Conservation (phyloP, 2,888 invertebrate species). For the Lepas anatifera region DNA sequence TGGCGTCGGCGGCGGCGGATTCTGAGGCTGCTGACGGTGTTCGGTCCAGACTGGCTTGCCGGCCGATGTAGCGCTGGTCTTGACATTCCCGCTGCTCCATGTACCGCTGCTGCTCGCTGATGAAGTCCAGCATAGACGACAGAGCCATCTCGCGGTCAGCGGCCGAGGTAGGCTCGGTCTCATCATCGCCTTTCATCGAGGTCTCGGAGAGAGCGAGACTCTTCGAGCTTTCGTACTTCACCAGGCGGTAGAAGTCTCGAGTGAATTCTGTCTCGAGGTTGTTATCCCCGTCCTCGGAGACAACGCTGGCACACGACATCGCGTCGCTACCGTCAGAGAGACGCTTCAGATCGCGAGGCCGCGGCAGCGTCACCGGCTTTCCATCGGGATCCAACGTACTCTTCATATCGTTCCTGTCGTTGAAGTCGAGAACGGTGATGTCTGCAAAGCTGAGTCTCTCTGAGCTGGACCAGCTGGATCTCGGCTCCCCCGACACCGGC, state of each 20-base stretch:
- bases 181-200: conserved; percentile 37
- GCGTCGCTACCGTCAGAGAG: conserved; percentile 23
- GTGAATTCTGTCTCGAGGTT: conserved; percentile 47
- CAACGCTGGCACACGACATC: conserved; percentile 19
- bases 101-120: conserved; percentile 63
- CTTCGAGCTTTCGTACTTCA: conserved; percentile 67
- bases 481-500: conserved; percentile 21
- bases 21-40: no score
- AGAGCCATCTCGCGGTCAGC: conserved; percentile 40
- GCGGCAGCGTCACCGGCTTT: conserved; percentile 35
- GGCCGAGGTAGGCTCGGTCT: conserved; percentile 15
- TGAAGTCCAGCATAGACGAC: conserved; percentile 59
- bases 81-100: conserved; percentile 47
- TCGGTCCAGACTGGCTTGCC: no score
- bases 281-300: conserved; percentile 19
- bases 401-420: conserved; percentile 22
- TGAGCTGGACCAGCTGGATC: conserved; percentile 23
- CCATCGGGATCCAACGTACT: conserved; percentile 21
- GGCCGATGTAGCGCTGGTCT: no score
- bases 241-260: conserved; percentile 63
- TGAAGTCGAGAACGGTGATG: conserved; percentile 23
- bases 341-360: background rate
- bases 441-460: conserved; percentile 24
- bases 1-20: conserved; percentile 26
- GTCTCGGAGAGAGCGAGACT: conserved; percentile 48